These are phyloP conservation scores for Mormyrops attenuatus DNA, from an alignment of 2,797 vertebrate genomes.

Conservation along the genomic window DNA sequence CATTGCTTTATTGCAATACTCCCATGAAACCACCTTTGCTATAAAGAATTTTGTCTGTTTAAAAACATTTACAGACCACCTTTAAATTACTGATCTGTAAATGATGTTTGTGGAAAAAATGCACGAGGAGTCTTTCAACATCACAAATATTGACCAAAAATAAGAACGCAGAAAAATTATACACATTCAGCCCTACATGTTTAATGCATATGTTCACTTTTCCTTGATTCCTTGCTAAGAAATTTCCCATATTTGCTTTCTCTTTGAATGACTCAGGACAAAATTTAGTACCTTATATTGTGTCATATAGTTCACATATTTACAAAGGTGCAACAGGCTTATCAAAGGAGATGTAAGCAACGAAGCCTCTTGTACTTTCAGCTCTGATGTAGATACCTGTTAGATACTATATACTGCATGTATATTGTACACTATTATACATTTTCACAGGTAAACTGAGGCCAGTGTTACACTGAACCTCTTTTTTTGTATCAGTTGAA, in stretches of 20 bases:
- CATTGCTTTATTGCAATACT: neutral
- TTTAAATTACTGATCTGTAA: neutral
- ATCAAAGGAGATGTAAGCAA: neutral
- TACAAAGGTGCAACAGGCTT: neutral
- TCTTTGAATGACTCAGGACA: neutral
- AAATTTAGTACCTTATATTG: neutral
- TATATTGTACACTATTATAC: neutral
- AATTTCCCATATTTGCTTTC: neutral
- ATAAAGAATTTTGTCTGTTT: neutral
- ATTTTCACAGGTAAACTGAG: neutral
- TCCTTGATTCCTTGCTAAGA: neutral
- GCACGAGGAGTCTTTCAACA: neutral
- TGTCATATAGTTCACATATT: neutral
- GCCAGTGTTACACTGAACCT: neutral
- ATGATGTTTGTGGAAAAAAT: neutral
- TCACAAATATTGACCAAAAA: neutral
- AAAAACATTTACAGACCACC: neutral
- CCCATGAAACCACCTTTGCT: neutral
- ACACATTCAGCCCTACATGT: conserved; percentile 1
- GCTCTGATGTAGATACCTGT: neutral
- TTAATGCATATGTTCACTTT: neutral
- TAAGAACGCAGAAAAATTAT: neutral
- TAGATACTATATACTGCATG: conserved; percentile 4
- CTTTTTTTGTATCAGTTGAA: neutral
- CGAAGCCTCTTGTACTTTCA: neutral